Evolutionary conservation across 2,888 invertebrate genomes (phyloP).

Genomic region (Tetheella fluctuosa): DNA sequence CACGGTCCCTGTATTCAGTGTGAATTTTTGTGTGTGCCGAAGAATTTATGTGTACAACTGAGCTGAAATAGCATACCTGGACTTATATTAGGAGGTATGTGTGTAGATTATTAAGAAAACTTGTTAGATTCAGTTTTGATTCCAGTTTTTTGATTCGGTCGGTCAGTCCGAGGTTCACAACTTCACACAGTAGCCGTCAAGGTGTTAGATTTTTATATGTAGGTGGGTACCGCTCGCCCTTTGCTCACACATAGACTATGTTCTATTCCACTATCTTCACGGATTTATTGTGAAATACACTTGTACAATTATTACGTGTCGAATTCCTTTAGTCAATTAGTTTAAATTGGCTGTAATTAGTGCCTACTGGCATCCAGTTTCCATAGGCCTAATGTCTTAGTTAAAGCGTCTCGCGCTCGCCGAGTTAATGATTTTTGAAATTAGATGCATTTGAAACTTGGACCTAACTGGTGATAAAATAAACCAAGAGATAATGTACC

Average conservation of each 20-base stretch:
- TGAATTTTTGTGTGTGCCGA: constrained; percentile 69
- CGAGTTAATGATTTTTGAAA: background rate
- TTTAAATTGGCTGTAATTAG: constrained; percentile 42
- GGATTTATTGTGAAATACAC: constrained; percentile 4
- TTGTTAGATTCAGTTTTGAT: constrained; percentile 35
- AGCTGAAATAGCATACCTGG: constrained; percentile 60
- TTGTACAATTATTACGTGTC: constrained; percentile 17
- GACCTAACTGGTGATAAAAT: background rate
- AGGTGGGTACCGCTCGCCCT: background rate
- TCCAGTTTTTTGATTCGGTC: constrained; percentile 24
- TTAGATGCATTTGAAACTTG: background rate
- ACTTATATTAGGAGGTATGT: constrained; percentile 59
- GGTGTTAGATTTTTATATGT: constrained; percentile 11
- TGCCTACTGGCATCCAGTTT: constrained; percentile 32
- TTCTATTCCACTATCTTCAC: constrained; percentile 23
- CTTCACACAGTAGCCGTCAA: constrained; percentile 11
- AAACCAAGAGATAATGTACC: background rate
- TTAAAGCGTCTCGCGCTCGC: constrained; percentile 6
- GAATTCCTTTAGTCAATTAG: constrained; percentile 33
- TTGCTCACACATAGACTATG: constrained; percentile 13
- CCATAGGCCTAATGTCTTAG: constrained; percentile 37
- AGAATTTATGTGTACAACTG: constrained; percentile 68
- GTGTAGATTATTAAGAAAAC: constrained; percentile 14
- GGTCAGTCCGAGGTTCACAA: constrained; percentile 11
- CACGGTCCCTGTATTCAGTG: constrained; percentile 60